Evolutionary conservation across 2,888 invertebrate species (phyloP), one percentile per base, ranked within the genome.

Genomic region (Lycophotia porphyrea): DNA sequence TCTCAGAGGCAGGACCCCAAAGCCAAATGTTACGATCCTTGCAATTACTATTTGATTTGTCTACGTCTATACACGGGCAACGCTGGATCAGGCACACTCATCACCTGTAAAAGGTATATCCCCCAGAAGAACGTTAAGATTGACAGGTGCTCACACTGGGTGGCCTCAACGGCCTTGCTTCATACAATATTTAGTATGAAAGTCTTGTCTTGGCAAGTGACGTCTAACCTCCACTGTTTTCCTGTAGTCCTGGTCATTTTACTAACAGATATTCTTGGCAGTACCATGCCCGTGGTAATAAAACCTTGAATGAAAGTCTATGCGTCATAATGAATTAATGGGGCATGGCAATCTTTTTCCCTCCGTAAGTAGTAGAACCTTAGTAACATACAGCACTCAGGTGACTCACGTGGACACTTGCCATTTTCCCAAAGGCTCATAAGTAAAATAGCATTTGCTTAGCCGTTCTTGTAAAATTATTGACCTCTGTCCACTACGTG

Each of bases 211-310:
- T 31, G 31, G 34, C 31, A 5, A 68, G 21, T 64, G 27, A 64
- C 5, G 73, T 39, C 44, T 52, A 73, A 68, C 75, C 79, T 80
- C 27, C 24, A 34, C 39, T 0, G n/a, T 79, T 80, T 80, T 80
- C 80, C 75, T 80, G 44, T 11, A 39, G 15, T 34, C 44, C 18
- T 69, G 58, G 36, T 80, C 1, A 79, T 79, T 47, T 69, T 31
- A 75, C 31, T 69, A 69, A 44, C 27, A 79, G 65, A 79, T 80
- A 1, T 52, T 8, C 52, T 69, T 75, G 80, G 75, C 68, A 80
- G 21, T 1, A 24, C 13, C 9, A 15, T 58, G 27, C 18, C 27
- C 61, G 65, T 36, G 31, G 64, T 65, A 5, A 67, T 66, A 47
- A 55, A 63, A 34, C 55, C 24, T n/a, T 55, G 58, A 55, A 44